Conservation (phyloP, 2,113 vertebrate species). For the Okapia johnstoni region DNA sequence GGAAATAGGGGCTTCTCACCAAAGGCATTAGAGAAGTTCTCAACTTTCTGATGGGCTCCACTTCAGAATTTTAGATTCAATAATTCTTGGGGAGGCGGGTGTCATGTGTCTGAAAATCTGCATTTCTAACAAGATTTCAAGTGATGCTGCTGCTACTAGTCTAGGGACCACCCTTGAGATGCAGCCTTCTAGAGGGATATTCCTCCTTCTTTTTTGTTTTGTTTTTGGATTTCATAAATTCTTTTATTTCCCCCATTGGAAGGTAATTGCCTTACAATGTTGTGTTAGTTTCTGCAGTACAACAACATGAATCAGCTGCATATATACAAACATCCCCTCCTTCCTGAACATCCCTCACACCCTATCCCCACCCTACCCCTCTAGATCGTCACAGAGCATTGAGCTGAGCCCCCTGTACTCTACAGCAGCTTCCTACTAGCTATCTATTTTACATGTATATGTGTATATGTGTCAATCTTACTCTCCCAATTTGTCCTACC, state of each 20-base stretch:
- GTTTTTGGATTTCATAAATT: background rate
- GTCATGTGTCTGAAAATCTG: background rate
- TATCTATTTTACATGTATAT: background rate
- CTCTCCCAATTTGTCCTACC: background rate
- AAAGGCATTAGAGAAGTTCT: background rate
- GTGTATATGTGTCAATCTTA: background rate
- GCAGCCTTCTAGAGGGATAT: no score
- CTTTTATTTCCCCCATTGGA: background rate
- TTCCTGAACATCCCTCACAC: background rate
- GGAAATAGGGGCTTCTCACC: background rate
- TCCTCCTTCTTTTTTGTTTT: background rate
- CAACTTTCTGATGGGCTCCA: background rate
- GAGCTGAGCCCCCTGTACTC: background rate
- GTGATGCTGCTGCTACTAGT: no score
- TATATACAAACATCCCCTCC: background rate
- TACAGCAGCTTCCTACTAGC: background rate
- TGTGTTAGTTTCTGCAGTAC: background rate
- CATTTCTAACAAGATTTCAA: background rate
- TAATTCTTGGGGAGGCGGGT: background rate
- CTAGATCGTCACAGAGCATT: background rate
- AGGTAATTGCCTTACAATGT: background rate
- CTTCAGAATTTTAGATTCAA: background rate
- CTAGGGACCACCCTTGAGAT: rapidly evolving
- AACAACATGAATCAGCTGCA: background rate
- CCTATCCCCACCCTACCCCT: background rate